Percentiles rank a stretch among this genome's conserved stretches.
Evolutionary conservation across 2,888 invertebrate genomes (phyloP).

Genomic region (Timema podura): DNA sequence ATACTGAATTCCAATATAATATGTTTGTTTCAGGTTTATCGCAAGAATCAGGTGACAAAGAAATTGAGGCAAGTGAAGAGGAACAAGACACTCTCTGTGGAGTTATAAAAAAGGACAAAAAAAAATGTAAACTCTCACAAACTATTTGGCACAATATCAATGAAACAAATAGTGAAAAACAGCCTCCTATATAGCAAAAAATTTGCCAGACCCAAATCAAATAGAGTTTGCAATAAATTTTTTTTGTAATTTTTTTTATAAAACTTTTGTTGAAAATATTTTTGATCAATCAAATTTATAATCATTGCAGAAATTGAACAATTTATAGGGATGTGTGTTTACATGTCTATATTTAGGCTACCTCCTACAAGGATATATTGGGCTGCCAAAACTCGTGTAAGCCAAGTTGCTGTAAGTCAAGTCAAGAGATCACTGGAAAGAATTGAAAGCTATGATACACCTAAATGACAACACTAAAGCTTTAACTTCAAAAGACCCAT

Average conservation of each 20-base stretch:
- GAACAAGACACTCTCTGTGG: no score
- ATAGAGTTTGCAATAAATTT: background rate
- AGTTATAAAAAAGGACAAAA: no score
- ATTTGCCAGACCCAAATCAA: background rate
- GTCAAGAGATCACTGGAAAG: constrained; percentile 2
- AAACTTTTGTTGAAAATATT: background rate
- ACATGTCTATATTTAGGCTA: background rate
- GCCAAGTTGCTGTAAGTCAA: background rate
- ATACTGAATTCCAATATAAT: no score
- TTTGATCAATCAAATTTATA: background rate
- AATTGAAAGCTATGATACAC: background rate
- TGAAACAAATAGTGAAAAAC: background rate
- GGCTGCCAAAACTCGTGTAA: background rate
- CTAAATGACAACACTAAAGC: background rate
- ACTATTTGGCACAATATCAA: background rate
- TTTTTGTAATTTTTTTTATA: constrained; percentile 5
- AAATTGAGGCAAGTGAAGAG: no score
- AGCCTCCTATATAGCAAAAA: background rate
- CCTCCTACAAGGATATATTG: background rate
- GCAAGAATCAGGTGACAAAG: no score
- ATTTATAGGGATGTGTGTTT: background rate
- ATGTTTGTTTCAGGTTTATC: no score
- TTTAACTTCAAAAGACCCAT: background rate
- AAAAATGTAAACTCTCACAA: background rate
- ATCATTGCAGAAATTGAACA: background rate